phyloP scores from a whole-genome alignment of 2,797 vertebrate species.

The Zenarchopterus dispar region DNA sequence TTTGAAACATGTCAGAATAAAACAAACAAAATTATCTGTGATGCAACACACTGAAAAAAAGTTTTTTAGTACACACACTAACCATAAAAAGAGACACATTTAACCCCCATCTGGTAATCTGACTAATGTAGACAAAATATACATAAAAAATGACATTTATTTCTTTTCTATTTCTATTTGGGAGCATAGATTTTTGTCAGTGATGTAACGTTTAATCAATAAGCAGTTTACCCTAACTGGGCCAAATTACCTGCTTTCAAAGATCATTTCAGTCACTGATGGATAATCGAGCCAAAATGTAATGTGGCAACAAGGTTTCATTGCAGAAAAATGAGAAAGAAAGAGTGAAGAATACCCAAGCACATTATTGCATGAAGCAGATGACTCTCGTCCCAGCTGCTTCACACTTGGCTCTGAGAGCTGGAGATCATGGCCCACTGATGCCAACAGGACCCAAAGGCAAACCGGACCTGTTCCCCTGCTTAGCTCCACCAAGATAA shows the following conservation, averaged over 20 bases:
- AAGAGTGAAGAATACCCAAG: no score
- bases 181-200: no score
- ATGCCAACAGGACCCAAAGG: no score
- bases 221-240: not conserved
- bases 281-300: not conserved
- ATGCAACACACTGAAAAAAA: conserved; percentile 61
- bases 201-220: conserved; percentile 1
- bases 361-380: no score
- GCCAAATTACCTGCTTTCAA: conserved; percentile 15
- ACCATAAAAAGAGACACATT: conserved; percentile 2
- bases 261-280: not conserved
- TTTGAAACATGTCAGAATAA: conserved; percentile 22
- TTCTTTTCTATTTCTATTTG: no score
- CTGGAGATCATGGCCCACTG: no score
- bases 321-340: not conserved
- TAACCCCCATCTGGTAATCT: not conserved
- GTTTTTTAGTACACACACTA: not conserved
- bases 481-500: no score
- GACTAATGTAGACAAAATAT: not conserved
- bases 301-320: not conserved
- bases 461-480: no score
- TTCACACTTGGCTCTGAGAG: no score
- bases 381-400: no score
- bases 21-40: conserved; percentile 58
- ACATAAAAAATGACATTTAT: not conserved